Evolutionary conservation across 2,797 vertebrate species (phyloP).

Genomic region (Limosa lapponica): DNA sequence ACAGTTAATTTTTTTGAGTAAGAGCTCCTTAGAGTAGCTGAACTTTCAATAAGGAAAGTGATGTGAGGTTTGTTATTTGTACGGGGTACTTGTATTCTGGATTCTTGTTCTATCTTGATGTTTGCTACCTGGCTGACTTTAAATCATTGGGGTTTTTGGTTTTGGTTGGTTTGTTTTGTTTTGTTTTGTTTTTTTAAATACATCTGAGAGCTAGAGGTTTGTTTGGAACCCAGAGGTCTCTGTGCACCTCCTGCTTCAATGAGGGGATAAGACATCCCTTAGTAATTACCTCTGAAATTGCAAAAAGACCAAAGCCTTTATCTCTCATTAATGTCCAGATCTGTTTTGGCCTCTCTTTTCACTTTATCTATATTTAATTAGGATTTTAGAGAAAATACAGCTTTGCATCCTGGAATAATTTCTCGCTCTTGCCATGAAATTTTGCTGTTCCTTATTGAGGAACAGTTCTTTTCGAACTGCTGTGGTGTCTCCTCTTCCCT

Average conservation of each 20-base stretch:
- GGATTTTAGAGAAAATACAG: background rate
- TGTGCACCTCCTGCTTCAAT: background rate
- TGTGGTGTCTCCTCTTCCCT: background rate
- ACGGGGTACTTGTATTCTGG: background rate
- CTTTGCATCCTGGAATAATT: background rate
- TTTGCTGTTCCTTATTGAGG: background rate
- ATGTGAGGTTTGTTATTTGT: background rate
- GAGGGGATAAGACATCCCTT: background rate
- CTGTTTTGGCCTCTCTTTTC: background rate
- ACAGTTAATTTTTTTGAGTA: background rate
- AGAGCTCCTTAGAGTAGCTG: background rate
- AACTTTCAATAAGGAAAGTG: background rate
- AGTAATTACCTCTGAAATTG: background rate
- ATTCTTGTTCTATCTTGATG: background rate
- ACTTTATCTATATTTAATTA: background rate
- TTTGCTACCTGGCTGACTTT: background rate
- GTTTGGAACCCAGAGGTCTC: background rate
- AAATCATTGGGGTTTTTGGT: background rate
- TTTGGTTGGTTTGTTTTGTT: too few species aligned
- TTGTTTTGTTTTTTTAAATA: background rate
- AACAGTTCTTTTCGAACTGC: background rate
- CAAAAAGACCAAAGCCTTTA: background rate
- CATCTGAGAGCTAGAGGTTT: background rate
- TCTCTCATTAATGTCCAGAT: background rate
- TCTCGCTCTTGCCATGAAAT: background rate